These are phyloP conservation scores for Sula dactylatra DNA, from an alignment of 2,113 vertebrate genomes.

Conservation along the genomic window DNA sequence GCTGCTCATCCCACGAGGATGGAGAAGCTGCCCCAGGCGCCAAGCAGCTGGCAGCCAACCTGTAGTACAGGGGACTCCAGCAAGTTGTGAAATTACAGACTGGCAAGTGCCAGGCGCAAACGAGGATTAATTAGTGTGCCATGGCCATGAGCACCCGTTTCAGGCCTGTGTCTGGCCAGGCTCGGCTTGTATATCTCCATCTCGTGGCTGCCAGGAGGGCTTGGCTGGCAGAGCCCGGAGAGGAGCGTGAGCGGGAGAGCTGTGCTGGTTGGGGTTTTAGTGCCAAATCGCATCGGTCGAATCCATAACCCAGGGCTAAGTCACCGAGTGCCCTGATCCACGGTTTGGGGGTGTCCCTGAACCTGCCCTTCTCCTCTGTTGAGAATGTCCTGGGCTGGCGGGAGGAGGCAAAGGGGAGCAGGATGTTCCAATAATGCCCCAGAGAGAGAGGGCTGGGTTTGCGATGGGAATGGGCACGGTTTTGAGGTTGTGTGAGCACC, in stretches of 20 bases:
- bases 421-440: background rate
- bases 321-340: rapidly evolving
- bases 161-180: background rate
- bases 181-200: background rate
- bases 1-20: background rate
- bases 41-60: background rate
- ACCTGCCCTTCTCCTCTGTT: rapidly evolving
- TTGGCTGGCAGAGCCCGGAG: background rate
- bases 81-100: background rate
- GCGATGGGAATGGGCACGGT: background rate
- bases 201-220: background rate
- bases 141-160: background rate
- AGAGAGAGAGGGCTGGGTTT: background rate
- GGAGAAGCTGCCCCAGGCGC: background rate
- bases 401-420: background rate
- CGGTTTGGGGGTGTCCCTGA: background rate
- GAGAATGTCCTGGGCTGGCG: background rate
- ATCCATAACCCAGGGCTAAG: background rate
- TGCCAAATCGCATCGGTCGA: background rate
- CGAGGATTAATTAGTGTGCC: background rate
- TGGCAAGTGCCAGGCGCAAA: background rate
- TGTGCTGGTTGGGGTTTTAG: background rate
- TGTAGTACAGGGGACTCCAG: background rate
- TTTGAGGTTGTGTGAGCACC: too few species aligned
- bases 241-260: background rate